Base-by-base conservation (phyloP, 2,888 invertebrate genomes). In the Drosophila meridiana region DNA sequence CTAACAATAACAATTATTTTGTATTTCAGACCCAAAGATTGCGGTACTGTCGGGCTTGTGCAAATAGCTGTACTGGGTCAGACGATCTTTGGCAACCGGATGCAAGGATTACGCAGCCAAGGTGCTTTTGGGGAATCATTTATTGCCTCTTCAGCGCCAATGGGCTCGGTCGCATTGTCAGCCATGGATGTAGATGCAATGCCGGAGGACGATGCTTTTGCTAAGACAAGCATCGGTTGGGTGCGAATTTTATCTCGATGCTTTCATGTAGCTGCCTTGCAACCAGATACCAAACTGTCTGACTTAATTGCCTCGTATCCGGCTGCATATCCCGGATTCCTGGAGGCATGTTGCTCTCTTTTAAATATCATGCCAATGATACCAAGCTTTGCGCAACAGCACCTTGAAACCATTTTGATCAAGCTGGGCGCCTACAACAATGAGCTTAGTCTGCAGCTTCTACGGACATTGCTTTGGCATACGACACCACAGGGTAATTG, bases 41-140 rank as follows among this genome's bases (percentile, higher is more conserved):
- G 97, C n/a, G 96, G 96, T 82, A 98, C 97, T 89, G 96, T 98
- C 92, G 98, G 98, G 6, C 94, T 99, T 48, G 95, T 98, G 71
- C 98, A 98, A 93, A 96, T 99, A 76, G 94, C 96, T 4, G 93
- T 99, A 58, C 94, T 98, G 50, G 98, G 98, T 0, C 96, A 96
- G 69, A 97, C 97, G 5, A 97, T 97, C 2, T 98, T 98, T 92
- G 95, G 94, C n/a, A 92, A 92, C 87, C 81, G 90, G 1, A 65
- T 78, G 67, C 90, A 89, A 20, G 70, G 78, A 1, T 4, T 78
- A 6, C 81, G 89, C 5, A 66, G 70, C 0, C 89, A 80, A 52
- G 76, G 75, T 5, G 64, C 69, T 4, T 83, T 80, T 36, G 74
- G 80, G 26, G 87, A 87, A 38, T 72, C 85, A 3, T 64, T 82